Percentiles rank a stretch among this genome's conserved stretches.
Evolutionary conservation across 2,888 invertebrate genomes (phyloP).

Genomic region (Chrysolina oricalcia): DNA sequence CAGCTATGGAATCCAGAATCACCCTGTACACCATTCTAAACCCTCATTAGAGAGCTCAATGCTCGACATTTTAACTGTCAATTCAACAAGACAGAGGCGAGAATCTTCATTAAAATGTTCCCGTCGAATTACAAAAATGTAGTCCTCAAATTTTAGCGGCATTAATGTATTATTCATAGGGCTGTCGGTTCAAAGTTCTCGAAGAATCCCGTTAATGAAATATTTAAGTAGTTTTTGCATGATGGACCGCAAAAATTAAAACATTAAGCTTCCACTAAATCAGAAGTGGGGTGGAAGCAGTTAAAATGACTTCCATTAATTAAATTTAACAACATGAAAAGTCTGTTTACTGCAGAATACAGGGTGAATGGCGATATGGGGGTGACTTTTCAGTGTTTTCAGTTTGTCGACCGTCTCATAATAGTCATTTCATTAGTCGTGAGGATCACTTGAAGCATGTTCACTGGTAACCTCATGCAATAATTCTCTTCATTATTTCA

Average conservation of each 20-base stretch:
- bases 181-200: slow-evolving; percentile 54
- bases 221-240: slow-evolving; percentile 59
- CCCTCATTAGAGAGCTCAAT: slow-evolving; percentile 19
- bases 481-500: too few species aligned
- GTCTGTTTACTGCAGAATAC: neutral
- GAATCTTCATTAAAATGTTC: slow-evolving; percentile 54
- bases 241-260: slow-evolving; percentile 58
- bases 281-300: slow-evolving; percentile 36
- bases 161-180: slow-evolving; percentile 60
- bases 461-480: too few species aligned
- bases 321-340: slow-evolving; percentile 28
- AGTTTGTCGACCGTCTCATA: too few species aligned
- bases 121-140: slow-evolving; percentile 57
- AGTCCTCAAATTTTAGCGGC: slow-evolving; percentile 53
- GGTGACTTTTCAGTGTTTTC: too few species aligned
- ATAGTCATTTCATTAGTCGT: too few species aligned
- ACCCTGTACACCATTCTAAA: neutral
- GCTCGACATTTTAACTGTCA: neutral
- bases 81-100: slow-evolving; percentile 11
- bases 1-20: neutral
- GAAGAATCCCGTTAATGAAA: slow-evolving; percentile 62
- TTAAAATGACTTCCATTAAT: slow-evolving; percentile 28
- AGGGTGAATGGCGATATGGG: neutral
- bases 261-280: slow-evolving; percentile 53
- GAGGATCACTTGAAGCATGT: too few species aligned